Evolutionary conservation across 2,113 vertebrate species (phyloP).

Genomic region (Gambusia holbrooki): DNA sequence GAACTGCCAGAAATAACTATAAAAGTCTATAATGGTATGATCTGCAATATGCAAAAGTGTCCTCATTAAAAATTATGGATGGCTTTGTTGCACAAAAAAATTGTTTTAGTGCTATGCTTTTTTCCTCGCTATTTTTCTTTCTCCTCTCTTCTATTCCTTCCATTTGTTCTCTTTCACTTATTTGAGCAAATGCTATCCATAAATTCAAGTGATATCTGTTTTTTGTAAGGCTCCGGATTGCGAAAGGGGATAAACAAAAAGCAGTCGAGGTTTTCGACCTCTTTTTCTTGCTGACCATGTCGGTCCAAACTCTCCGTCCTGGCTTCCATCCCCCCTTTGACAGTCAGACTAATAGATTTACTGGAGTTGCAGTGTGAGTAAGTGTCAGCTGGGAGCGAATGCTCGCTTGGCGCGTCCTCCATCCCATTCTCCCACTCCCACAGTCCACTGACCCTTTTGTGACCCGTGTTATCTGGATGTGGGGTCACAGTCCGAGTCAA

Average conservation of each 20-base stretch:
- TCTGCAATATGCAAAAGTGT: conserved; percentile 3
- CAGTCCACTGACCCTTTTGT: conserved; percentile 55
- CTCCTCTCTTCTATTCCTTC: conserved; percentile 24
- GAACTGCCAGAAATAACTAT: conserved; percentile 21
- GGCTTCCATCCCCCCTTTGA: conserved; percentile 62
- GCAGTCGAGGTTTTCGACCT: conserved; percentile 53
- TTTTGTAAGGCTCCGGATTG: conserved; percentile 51
- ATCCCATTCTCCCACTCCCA: conserved; percentile 69
- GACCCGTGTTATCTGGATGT: conserved; percentile 49
- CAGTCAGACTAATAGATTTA: conserved; percentile 63
- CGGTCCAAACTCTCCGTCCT: conserved; percentile 42
- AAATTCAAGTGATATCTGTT: conserved; percentile 47
- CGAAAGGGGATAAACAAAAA: conserved; percentile 66
- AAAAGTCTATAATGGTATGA: conserved; percentile 2
- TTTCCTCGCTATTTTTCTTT: background rate
- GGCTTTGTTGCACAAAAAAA: conserved; percentile 16
- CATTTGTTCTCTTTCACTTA: conserved; percentile 33
- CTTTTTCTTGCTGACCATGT: conserved; percentile 49
- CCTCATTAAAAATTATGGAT: conserved; percentile 15
- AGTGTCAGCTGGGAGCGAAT: conserved; percentile 48
- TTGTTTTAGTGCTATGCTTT: background rate
- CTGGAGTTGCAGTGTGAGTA: conserved; percentile 41
- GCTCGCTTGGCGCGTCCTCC: conserved; percentile 45
- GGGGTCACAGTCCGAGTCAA: conserved; percentile 62
- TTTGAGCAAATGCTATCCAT: conserved; percentile 40